Base-by-base conservation (phyloP, 2,888 invertebrate genomes). In the Scrobipalpa costella region DNA sequence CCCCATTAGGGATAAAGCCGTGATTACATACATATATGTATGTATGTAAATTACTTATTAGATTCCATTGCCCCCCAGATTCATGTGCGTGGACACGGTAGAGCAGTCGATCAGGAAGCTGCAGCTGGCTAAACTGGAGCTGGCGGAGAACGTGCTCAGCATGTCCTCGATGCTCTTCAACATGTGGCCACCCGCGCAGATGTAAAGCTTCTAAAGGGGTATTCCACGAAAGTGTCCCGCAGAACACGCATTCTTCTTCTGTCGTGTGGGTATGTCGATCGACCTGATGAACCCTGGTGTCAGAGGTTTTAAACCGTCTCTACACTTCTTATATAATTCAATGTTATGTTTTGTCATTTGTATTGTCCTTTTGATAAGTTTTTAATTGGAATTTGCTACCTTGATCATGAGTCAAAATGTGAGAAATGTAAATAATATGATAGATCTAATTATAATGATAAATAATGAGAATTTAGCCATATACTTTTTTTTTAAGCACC, bases 81-180 rank as follows among this genome's bases (percentile, higher is more conserved):
- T 98, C 79, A 93, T 98, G 78, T 95, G 96, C 72, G 86, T 93
- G 65, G 95, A 96, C 60, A 98, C 98, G 0, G 96, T 99, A 19
- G 99, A 99, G 84, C 96, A 97, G 77, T 93, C 95, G 50, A 98
- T 99, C 71, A 92, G 95, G 64, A 86, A 90, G 1, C 90, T 98
- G 27, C 99, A 99, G 81, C 93, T 96, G 17, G 92, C 92, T 61
- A 99, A 99, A 84, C 76, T 96, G 50, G 92, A 92, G 57, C 78
- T 98, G 49, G 98, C 98, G 0, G 92, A 94, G 50, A 94, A 93
- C 70, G 93, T 98, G n/a, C 88, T 98, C 0, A 95, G 95, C 0
- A n/a, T n/a, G n/a, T n/a, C n/a, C n/a, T n/a, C n/a, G 78, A 87
- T 94, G 75, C 87, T 96, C 0, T 96, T 96, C 81, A 94, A 93